Conservation (phyloP, 2,113 vertebrate species). For the Platichthys flesus region DNA sequence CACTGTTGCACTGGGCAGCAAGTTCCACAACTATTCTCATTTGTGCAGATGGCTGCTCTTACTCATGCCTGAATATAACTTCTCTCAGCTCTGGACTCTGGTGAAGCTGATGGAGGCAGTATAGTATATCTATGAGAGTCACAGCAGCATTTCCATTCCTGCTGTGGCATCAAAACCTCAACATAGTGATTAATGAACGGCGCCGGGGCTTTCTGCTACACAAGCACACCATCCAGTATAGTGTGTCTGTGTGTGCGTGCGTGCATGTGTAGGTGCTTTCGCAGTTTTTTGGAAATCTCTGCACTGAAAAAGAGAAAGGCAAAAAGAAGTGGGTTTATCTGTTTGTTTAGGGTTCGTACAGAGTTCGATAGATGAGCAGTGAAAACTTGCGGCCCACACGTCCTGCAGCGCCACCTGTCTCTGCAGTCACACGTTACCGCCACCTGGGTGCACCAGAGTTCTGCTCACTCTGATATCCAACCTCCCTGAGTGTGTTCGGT, state of each 20-base stretch:
- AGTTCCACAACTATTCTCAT: background rate
- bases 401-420: background rate
- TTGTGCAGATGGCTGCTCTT: conserved; percentile 18
- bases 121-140: conserved; percentile 70
- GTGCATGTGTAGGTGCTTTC: conserved; percentile 4
- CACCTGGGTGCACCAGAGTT: conserved; percentile 64
- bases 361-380: background rate
- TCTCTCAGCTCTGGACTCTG: conserved; percentile 33
- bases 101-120: conserved; percentile 73
- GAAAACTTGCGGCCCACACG: background rate
- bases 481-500: background rate
- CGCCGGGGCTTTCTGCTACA: conserved; percentile 66
- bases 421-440: conserved; percentile 34
- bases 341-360: background rate
- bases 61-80: conserved; percentile 31
- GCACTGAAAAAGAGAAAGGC: background rate
- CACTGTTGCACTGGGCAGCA: background rate
- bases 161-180: conserved; percentile 77
- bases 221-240: background rate
- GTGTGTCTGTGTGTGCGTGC: conserved; percentile 41
- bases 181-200: conserved; percentile 75
- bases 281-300: conserved; percentile 23
- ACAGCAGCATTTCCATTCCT: conserved; percentile 71
- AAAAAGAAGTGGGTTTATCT: background rate
- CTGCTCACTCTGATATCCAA: conserved; percentile 6